Evolutionary conservation across 1,140 invertebrate genomes (phyloP), one percentile per base, ranked within the genome.

Genomic region (Pseudomyrmex dendroicus): DNA sequence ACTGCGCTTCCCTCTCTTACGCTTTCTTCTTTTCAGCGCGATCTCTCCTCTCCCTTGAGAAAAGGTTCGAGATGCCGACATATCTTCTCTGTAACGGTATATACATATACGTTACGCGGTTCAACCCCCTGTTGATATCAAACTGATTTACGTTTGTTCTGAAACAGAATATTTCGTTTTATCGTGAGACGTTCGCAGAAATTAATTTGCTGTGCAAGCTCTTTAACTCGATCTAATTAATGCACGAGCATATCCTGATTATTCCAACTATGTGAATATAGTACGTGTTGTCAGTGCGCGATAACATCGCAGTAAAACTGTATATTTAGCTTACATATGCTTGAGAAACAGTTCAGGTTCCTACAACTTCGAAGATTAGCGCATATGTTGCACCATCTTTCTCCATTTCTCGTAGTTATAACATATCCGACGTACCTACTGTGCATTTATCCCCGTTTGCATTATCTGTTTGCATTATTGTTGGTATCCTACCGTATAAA

Each of bases 401-500:
- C 48, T 70, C 10, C 64, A 15, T 59, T 59, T 50, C 54, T 70
- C 64, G 12, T 20, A 35, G 70, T 78, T 59, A 46, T 59, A 35
- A 35, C 35, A 35, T 35, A 7, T 15, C 25, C 25, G 15, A 52
- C 25, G 20, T 35, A 12, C 44, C 54, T 1, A 59, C 15, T 10
- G 13, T 50, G 52, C 52, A 68, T 20, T 35, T 35, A 35, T n/a
- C n/a, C 17, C 20, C 10, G 20, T 78, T 70, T 57, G 48, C 22
- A 15, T 15, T 50, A 48, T 57, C 13, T 70, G 20, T 68, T 56
- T 68, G 54, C 52, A 35, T 48, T 59, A 78, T 59, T 25, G 25
- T 76, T 52, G 76, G 13, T 59, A 46, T 12, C 48, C 54, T 54
- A 48, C 64, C 15, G 54, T 46, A 22, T 70, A 70, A 78, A 78